Evolutionary conservation across 2,113 vertebrate species (phyloP).

Genomic region (Chiloscyllium plagiosum): DNA sequence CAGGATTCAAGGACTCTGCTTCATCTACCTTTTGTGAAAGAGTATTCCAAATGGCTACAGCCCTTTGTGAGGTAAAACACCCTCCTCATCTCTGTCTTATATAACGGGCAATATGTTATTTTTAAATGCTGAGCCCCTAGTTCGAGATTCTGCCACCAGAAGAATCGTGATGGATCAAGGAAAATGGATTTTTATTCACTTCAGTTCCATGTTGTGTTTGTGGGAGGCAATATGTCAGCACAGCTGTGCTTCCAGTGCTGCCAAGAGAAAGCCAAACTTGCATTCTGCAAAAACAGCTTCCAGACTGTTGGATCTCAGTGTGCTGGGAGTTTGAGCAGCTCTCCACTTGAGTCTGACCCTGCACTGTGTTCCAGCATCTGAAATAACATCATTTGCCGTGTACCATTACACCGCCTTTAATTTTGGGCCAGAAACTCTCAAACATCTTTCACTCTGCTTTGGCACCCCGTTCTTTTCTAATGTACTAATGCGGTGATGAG

Average conservation of each 20-base stretch:
- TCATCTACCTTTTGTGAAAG: too few species aligned
- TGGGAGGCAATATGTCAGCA: neutral
- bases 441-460: neutral
- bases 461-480: neutral
- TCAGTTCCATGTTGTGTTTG: neutral
- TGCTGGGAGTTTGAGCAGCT: neutral
- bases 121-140: too few species aligned
- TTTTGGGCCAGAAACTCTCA: neutral
- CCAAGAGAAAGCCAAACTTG: neutral
- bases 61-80: too few species aligned
- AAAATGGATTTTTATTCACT: neutral
- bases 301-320: constrained; percentile 30
- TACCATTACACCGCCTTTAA: neutral
- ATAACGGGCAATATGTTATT: too few species aligned
- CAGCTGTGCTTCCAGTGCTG: neutral
- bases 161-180: neutral
- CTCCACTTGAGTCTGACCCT: neutral
- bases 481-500: neutral
- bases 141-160: too few species aligned
- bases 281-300: neutral
- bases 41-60: too few species aligned
- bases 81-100: too few species aligned
- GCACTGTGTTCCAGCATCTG: neutral
- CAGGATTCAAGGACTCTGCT: too few species aligned
- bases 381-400: neutral